These are phyloP conservation scores for Adelognathus sp. DNA, from an alignment of 2,888 invertebrate species.

Conservation along the genomic window DNA sequence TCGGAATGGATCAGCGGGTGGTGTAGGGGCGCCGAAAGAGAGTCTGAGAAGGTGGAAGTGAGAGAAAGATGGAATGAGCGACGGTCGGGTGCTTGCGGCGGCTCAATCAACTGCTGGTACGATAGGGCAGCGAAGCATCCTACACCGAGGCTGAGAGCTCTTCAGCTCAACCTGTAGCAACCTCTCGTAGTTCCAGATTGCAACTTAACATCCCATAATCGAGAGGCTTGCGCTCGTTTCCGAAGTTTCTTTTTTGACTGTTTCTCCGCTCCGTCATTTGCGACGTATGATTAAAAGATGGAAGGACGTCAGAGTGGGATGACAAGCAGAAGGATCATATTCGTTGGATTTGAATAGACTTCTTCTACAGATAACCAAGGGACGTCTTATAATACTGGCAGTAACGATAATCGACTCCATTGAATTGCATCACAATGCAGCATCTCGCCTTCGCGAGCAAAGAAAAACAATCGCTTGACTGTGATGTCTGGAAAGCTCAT, in stretches of 20 bases:
- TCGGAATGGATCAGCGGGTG: neutral
- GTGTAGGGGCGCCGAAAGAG: neutral
- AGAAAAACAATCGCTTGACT: no score
- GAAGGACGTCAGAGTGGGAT: no score
- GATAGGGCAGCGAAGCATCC: neutral
- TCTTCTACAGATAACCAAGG: no score
- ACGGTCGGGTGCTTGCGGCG: neutral
- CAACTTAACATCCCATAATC: neutral
- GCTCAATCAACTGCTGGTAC: neutral
- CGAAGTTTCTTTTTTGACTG: neutral
- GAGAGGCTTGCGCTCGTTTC: neutral
- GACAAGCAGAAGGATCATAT: no score
- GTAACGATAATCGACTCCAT: no score
- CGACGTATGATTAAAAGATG: no score
- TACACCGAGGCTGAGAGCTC: neutral
- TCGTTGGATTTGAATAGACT: no score
- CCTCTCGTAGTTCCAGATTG: neutral
- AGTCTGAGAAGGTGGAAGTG: neutral
- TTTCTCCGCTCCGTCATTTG: neutral
- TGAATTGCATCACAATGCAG: neutral
- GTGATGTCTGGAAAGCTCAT: no score
- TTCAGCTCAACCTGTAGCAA: slow-evolving; percentile 4
- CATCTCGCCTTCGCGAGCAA: no score
- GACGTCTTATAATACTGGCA: no score
- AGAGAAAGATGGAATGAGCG: neutral